Base-by-base conservation (phyloP, 1,140 invertebrate species). In the Ooceraea biroi region DNA sequence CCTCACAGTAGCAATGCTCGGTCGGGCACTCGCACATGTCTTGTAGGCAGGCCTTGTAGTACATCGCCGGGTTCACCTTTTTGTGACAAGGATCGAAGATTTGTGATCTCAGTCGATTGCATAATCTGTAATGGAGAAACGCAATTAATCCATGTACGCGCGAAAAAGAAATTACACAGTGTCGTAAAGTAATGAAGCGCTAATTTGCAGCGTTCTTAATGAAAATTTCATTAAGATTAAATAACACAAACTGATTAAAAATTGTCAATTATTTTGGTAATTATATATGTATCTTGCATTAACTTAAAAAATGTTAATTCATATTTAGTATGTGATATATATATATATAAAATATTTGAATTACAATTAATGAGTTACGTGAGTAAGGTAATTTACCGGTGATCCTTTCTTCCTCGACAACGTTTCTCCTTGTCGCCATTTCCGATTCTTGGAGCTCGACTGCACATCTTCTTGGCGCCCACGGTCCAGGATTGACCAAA, bases 1-100 rank as follows among this genome's bases (percentile, higher is more conserved):
- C 97, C 89, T 98, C 98, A 92, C 98, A 99, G 91, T 98, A 97
- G 91, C 98, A 99, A 77, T 96, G 95, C 50, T 95, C 94, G n/a
- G 95, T 95, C 1, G 97, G 96, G 94, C 98, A 99, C 91, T 98
- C 97, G 92, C 98, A 98, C 94, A 98, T 98, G 92, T 99, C 98
- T 91, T 97, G 95, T 78, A 97, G 95, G 93, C 98, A 99, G 0
- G 98, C 97, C 93, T 96, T 97, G 90, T 97, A 97, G 92, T 98
- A 98, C 91, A 97, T 97, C 61, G 95, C 95, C 46, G 96, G 96
- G 91, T 97, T 97, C 60, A 98, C 95, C 88, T 96, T 96, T 83
- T 95, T 96, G 84, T 96, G 96, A 89, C 98, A 98, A 3, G 96
- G 86, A 68, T 92, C 91, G 77, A 94, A 94, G 36, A 93, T 91